Conservation (phyloP, 2,797 vertebrate genomes). For the Manis crassicaudata region DNA sequence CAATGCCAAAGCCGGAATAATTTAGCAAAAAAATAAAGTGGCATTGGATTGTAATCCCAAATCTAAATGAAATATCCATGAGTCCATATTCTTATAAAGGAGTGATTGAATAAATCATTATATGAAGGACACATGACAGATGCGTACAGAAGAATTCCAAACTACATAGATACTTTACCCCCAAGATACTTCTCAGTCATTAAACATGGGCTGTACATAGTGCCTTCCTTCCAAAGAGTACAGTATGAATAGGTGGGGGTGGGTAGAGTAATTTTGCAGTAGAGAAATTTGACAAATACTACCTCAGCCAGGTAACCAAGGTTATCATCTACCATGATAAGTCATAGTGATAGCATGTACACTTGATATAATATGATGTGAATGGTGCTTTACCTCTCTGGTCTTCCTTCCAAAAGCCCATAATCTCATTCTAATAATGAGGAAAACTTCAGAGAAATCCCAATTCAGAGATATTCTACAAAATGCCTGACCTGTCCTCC, state of each 20-base stretch:
- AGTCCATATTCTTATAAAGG: not conserved
- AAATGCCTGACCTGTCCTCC: not conserved
- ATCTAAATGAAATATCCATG: conserved; percentile 1
- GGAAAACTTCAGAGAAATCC: not conserved
- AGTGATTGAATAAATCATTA: not conserved
- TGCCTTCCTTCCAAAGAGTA: not conserved
- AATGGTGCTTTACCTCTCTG: not conserved
- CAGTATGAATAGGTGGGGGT: not conserved
- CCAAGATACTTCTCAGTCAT: not conserved
- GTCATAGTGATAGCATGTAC: not conserved
- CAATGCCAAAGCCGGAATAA: not conserved
- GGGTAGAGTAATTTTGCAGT: not conserved
- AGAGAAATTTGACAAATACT: not conserved
- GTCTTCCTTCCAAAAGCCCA: not conserved
- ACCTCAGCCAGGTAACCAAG: not conserved
- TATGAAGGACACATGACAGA: not conserved
- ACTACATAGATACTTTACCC: not conserved
- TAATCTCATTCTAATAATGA: not conserved
- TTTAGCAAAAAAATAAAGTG: conserved; percentile 33
- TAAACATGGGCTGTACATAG: not conserved
- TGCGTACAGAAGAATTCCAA: not conserved
- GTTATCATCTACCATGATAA: not conserved
- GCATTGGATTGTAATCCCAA: not conserved
- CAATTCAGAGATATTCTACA: not conserved
- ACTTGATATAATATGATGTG: not conserved